Base-by-base conservation (phyloP, 2,113 vertebrate genomes). In the Eidolon helvum region DNA sequence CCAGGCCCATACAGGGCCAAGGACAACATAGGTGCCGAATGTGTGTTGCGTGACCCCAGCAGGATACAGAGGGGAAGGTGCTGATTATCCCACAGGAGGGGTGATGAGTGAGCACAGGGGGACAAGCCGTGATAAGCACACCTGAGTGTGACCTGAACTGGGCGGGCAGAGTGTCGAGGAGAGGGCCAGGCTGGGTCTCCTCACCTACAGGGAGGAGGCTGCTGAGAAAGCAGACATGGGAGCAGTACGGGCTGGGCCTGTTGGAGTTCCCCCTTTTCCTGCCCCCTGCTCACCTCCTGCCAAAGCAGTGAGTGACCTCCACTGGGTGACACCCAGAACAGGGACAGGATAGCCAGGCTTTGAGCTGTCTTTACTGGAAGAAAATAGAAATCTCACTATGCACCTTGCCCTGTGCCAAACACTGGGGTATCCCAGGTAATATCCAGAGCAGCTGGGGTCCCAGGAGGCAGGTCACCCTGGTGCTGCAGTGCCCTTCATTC, bases 91-190 rank as follows among this genome's bases (percentile, higher is more conserved):
- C 7, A 10, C 12, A n/a, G 65, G 63, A 22, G 8, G 3, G 28
- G 38, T 3, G 18, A 26, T 1, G 40, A 77, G 24, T 48, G 0
- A 10, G 24, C 24, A 4, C 43, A 5, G 45, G 22, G 40, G 22
- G 10, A 57, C 35, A 57, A 12, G 48, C 71, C 40, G 10, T 33
- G 53, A 72, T 35, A 74, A 86, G 69, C 78, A 61, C 63, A 4
- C 6, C 11, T 14, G 2, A 38, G 11, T 10, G 3, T 6, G 50
- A 77, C 74, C 50, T 28, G 55, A 75, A 11, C 22, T 16, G 2
- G 43, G n/a, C 0, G 11, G 35, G 18, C 2, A n/a, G 33, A n/a
- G 10, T 12, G 18, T 10, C 55, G 43, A 75, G 63, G 0, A 0
- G 0, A 9, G 50, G 53, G n/a, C 68, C 88, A 35, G 30, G 16